Evolutionary conservation across 2,113 vertebrate species (phyloP).

Genomic region (Rhinoderma darwinii): DNA sequence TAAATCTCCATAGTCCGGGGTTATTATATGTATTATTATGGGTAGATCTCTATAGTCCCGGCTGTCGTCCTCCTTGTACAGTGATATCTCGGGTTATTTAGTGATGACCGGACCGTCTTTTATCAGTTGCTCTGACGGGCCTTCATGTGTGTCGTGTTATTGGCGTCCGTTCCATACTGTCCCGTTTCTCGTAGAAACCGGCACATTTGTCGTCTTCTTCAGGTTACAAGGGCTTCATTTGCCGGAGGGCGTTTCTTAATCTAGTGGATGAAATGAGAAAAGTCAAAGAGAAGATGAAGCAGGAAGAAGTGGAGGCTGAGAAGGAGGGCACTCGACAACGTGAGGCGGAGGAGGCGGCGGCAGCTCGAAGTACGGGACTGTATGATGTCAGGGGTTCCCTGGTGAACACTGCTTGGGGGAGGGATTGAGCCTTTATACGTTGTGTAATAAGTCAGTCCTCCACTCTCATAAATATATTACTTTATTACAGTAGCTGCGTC

Average conservation of each 20-base stretch:
- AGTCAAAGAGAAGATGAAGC: slow-evolving; percentile 48
- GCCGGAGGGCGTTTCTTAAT: slow-evolving; percentile 64
- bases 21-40: no score
- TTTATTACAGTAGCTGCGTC: slow-evolving; percentile 59
- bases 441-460: no score
- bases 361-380: neutral
- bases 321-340: neutral
- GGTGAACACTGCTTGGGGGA: neutral
- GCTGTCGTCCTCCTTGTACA: no score
- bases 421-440: no score
- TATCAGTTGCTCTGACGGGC: no score
- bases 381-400: neutral
- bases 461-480: neutral
- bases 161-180: no score
- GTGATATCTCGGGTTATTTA: no score
- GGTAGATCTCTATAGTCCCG: no score
- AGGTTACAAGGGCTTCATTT: slow-evolving; percentile 67
- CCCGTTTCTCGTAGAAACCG: no score
- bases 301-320: slow-evolving; percentile 62
- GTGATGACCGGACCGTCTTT: no score
- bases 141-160: no score
- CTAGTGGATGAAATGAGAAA: slow-evolving; percentile 65
- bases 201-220: neutral
- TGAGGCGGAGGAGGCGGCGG: neutral
- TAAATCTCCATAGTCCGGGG: no score